Evolutionary conservation across 2,888 invertebrate species (phyloP).

Genomic region (Scaptomyza parva): DNA sequence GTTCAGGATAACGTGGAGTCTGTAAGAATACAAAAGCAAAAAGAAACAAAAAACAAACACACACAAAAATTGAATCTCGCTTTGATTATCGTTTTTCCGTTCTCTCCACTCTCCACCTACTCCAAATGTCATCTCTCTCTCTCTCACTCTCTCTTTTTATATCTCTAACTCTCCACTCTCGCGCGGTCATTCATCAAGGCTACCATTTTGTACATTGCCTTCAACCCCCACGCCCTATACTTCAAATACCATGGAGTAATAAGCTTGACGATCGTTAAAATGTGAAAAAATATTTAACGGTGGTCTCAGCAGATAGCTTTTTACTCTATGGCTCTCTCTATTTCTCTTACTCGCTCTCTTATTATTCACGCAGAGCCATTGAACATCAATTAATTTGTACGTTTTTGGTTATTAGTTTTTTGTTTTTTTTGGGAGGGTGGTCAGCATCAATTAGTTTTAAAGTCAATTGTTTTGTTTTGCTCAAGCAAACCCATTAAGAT

Average conservation of each 20-base stretch:
- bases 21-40: conserved; percentile 71
- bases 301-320: background rate
- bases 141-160: background rate
- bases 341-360: conserved; percentile 7
- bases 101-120: conserved; percentile 39
- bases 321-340: conserved; percentile 11
- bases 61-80: conserved; percentile 25
- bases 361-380: conserved; percentile 38
- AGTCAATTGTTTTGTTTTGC: conserved; percentile 61
- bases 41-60: conserved; percentile 17
- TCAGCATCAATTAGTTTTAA: conserved; percentile 41
- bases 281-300: background rate
- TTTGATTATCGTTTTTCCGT: conserved; percentile 50
- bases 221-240: conserved; percentile 19
- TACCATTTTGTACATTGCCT: conserved; percentile 51
- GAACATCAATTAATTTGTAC: conserved; percentile 71
- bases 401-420: conserved; percentile 35
- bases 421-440: conserved; percentile 12
- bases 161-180: conserved; percentile 10
- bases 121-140: conserved; percentile 46
- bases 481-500: conserved; percentile 35
- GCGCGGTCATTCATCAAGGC: conserved; percentile 61
- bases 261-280: conserved; percentile 6
- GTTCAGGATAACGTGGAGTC: conserved; percentile 69
- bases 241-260: conserved; percentile 6